Evolutionary conservation across 2,113 vertebrate species (phyloP).

Genomic region (Melanocharis versteri): DNA sequence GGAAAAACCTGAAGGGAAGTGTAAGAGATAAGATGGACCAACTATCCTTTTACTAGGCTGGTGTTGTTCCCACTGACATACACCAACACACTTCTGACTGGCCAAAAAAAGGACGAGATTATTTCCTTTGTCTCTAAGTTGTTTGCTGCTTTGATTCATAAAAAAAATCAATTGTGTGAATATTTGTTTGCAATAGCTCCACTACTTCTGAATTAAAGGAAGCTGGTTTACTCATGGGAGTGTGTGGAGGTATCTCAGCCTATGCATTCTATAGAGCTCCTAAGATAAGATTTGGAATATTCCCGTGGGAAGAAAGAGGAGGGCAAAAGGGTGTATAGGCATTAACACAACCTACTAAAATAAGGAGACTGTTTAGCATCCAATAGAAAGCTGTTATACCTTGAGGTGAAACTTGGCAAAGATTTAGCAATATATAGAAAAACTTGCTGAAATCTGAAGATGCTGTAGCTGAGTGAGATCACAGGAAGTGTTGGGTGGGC

Average conservation of each 20-base stretch:
- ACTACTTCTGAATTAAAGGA: background rate
- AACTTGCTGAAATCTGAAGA: background rate
- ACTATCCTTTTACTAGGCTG: background rate
- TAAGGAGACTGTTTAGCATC: background rate
- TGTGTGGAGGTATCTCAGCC: background rate
- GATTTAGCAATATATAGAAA: background rate
- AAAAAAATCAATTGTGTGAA: background rate
- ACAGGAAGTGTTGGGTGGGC: background rate
- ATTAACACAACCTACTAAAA: background rate
- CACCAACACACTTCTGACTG: background rate
- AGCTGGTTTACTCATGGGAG: background rate
- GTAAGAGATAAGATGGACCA: background rate
- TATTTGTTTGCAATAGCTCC: background rate
- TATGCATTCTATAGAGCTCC: background rate
- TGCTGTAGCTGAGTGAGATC: background rate
- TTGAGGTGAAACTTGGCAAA: background rate
- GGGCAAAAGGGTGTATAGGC: background rate
- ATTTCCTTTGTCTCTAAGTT: background rate
- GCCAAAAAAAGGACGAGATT: background rate
- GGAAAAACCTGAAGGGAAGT: background rate
- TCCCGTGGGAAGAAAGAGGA: background rate
- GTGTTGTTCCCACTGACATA: background rate
- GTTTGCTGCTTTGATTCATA: background rate
- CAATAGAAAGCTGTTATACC: background rate
- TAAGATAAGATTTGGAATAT: background rate